Percentiles rank a stretch among this genome's conserved stretches.
phyloP scores from a whole-genome alignment of 2,797 vertebrate genomes.

The Diplodus puntazzo region DNA sequence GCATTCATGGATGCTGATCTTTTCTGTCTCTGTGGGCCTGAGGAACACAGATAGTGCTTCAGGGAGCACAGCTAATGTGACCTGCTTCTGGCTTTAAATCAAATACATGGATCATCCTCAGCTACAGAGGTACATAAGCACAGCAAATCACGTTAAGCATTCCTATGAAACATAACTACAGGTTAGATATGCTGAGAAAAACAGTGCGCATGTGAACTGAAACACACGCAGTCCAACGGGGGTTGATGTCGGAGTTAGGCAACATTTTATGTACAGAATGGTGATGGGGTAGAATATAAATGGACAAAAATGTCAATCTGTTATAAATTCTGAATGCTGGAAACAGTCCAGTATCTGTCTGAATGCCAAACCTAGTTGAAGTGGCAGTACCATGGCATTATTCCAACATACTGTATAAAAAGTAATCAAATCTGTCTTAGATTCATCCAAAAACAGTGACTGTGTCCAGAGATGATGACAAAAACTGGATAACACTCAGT shows the following conservation, averaged over 20 bases:
- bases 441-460: conserved; percentile 26
- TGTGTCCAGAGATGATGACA: not conserved
- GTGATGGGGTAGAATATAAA: not conserved
- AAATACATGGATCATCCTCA: conserved; percentile 22
- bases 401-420: conserved; percentile 1
- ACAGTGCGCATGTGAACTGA: conserved; percentile 14
- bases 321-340: not conserved
- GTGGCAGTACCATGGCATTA: not conserved
- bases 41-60: conserved; percentile 47
- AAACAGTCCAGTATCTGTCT: not conserved
- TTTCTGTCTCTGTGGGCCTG: conserved; percentile 47
- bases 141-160: conserved; percentile 9
- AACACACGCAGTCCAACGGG: not conserved
- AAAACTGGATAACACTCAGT: not conserved
- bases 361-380: not conserved
- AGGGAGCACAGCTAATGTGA: conserved; percentile 26
- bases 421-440: not conserved
- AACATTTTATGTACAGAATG: not conserved
- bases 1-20: conserved; percentile 52
- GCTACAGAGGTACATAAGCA: conserved; percentile 9
- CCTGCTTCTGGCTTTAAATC: conserved; percentile 32
- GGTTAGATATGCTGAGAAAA: conserved; percentile 17
- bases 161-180: conserved; percentile 21
- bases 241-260: not conserved
- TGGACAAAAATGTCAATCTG: not conserved